Percentiles rank a stretch among this genome's conserved stretches.
Conservation (phyloP, 2,888 invertebrate genomes). For the Thelaira solivaga region DNA sequence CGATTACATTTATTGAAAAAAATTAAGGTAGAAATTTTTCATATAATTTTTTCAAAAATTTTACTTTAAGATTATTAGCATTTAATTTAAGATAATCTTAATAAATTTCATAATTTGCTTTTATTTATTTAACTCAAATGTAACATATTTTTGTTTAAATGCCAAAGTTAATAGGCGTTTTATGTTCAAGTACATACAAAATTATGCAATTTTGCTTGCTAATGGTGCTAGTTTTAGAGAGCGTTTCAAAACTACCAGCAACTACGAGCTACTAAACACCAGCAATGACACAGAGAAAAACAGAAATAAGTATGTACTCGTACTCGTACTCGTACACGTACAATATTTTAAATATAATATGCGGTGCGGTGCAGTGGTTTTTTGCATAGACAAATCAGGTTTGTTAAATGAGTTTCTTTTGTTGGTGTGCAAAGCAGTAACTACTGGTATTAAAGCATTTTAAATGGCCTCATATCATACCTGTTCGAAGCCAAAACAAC, state of each 20-base stretch:
- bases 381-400: conserved; percentile 52
- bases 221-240: conserved; percentile 7
- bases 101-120: background rate
- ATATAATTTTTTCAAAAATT: too few relatives aligned
- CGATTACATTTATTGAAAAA: too few relatives aligned
- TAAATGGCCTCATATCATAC: conserved; percentile 32
- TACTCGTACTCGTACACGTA: too few relatives aligned
- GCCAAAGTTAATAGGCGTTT: conserved; percentile 63
- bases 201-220: conserved; percentile 39
- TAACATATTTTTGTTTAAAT: conserved; percentile 51
- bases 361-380: background rate
- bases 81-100: background rate
- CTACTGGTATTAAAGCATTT: conserved; percentile 29
- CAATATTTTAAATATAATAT: conserved; percentile 14
- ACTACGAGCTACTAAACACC: conserved; percentile 6
- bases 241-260: conserved; percentile 11
- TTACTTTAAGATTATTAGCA: too few relatives aligned
- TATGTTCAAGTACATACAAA: conserved; percentile 14
- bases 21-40: too few relatives aligned
- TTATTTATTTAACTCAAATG: background rate
- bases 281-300: conserved; percentile 7
- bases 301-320: too few relatives aligned
- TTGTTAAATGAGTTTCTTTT: conserved; percentile 33
- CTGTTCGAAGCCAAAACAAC: too few relatives aligned
- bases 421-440: conserved; percentile 19